Base-by-base conservation (phyloP, 1,140 invertebrate genomes). In the Panagrolaimus sp. region DNA sequence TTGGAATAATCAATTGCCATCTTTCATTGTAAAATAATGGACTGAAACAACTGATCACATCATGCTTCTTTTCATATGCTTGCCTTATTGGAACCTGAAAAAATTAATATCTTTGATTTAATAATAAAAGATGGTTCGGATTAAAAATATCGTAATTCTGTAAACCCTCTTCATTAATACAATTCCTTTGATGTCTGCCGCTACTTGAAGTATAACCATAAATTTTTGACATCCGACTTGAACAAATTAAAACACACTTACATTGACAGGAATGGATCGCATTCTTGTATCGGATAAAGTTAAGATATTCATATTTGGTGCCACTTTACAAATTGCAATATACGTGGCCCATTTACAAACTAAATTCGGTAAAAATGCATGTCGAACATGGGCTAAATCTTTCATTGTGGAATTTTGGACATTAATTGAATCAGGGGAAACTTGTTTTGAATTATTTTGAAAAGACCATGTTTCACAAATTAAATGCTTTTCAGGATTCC, bases 11-110 rank as follows among this genome's bases (percentile, higher is more conserved):
- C 6, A 74, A 46, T 45, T 76, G 73, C 74, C 74, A 76, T 24
- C 71, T 55, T 71, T 76, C 74, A 52, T 71, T 71, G 24, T 68
- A 68, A 62, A 76, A 76, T 14, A 76, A 17, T 9, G 74, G 74
- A 44, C 47, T 63, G 26, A 74, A 76, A 44, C 74, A 76, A n/a
- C 66, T 63, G 0, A 75, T 73, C 5, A 76, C 73, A 17, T 48
- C 43, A 8, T 17, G 43, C 15, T 62, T 62, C 21, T 32, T 32
- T 2, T 63, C 21, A 24, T 32, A 43, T n/a, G 43, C 62, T 3
- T n/a, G 62, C 10, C 15, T 32, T n/a, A 32, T n/a, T 14, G 62
- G 15, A 63, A 63, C 21, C 15, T 63, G 62, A 26, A 24, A n/a
- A 17, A 8, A 62, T 24, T n/a, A 71, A 74, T 10, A 14, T 32